These are phyloP conservation scores for Lepidocyrtinus sp. DNA, from an alignment of 2,888 invertebrate species.

Conservation along the genomic window DNA sequence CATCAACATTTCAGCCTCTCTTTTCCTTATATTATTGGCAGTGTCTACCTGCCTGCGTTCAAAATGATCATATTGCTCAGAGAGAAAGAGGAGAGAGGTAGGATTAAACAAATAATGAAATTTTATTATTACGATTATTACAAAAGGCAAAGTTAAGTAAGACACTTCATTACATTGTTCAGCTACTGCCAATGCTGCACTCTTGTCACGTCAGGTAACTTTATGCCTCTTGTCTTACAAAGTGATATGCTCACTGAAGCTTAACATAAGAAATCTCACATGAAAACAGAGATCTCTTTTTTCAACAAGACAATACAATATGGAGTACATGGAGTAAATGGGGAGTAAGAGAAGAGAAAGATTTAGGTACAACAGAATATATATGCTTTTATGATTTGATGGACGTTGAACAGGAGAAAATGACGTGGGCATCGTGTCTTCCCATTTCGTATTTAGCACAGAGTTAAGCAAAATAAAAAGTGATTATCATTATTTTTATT, in stretches of 20 bases:
- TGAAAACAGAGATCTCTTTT: constrained; percentile 21
- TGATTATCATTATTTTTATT: constrained; percentile 53
- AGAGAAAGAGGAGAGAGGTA: not conserved
- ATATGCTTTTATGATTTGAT: constrained; percentile 25
- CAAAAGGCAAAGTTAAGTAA: constrained; percentile 34
- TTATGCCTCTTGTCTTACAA: constrained; percentile 20
- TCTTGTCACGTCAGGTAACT: not conserved
- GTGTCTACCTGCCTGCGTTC: not conserved
- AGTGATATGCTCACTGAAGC: constrained; percentile 27
- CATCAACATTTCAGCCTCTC: not conserved
- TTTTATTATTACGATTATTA: constrained; percentile 49
- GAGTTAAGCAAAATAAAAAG: constrained; percentile 35
- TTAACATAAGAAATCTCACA: constrained; percentile 10
- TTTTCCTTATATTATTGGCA: not conserved
- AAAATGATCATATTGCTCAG: not conserved
- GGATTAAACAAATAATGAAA: constrained; percentile 43
- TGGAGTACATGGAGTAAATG: no score
- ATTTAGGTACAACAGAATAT: not conserved
- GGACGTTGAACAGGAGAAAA: constrained; percentile 38
- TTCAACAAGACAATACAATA: no score
- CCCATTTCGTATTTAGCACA: not conserved
- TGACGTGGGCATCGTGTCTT: constrained; percentile 13
- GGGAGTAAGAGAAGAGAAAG: not conserved
- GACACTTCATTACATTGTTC: constrained; percentile 12
- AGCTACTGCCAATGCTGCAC: not conserved